These are phyloP conservation scores for Phyllostomus discolor DNA, from an alignment of 2,113 vertebrate genomes.

Conservation along the genomic window DNA sequence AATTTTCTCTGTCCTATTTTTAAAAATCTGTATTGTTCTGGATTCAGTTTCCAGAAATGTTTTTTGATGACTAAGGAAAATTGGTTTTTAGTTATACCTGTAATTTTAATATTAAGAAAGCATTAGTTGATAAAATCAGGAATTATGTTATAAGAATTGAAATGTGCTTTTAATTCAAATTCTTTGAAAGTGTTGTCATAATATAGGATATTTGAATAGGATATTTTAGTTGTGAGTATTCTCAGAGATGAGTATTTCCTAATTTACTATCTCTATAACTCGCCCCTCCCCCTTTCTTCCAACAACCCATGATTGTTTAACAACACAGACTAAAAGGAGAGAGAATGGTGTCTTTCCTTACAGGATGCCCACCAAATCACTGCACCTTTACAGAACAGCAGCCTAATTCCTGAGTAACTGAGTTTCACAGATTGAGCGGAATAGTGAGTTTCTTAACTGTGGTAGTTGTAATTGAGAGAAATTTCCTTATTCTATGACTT, in stretches of 20 bases:
- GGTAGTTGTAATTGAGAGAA: not conserved
- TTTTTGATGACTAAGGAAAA: not conserved
- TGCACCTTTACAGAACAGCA: not conserved
- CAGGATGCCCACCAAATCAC: not conserved
- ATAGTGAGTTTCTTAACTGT: not conserved
- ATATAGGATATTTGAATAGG: not conserved
- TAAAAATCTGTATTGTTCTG: not conserved
- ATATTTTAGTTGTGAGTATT: not conserved
- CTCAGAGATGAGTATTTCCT: not conserved
- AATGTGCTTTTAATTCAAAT: not conserved
- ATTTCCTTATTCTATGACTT: not conserved
- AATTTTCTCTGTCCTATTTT: not conserved
- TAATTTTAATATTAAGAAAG: slow-evolving; percentile 11
- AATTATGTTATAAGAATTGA: not conserved
- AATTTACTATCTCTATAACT: not conserved
- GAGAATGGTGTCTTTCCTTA: not conserved
- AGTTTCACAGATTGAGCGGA: not conserved
- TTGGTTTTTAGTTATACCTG: not conserved
- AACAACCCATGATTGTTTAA: not conserved
- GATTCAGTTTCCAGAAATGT: slow-evolving; percentile 19
- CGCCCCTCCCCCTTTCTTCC: fast-evolving
- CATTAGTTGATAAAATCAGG: not conserved
- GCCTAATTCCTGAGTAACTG: not conserved
- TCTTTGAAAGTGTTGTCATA: not conserved
- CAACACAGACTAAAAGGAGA: not conserved